Conservation (phyloP, 2,113 vertebrate species). For the Malurus alboscapulatus region DNA sequence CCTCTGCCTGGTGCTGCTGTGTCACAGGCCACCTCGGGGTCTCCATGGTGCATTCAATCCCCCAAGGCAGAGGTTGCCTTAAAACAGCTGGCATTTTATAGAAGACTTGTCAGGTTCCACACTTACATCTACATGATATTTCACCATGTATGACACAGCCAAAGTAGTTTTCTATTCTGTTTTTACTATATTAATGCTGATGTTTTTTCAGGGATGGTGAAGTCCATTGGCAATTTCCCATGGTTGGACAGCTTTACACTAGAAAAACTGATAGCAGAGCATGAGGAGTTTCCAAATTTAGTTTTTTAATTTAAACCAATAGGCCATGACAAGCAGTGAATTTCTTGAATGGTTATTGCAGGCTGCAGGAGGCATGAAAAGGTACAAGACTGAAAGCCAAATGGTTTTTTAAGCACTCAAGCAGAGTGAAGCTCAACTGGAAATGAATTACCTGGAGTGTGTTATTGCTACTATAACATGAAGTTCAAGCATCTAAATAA, state of each 20-base stretch:
- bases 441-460: background rate
- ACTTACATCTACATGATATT: background rate
- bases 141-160: background rate
- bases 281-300: constrained; percentile 23
- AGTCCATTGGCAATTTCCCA: background rate
- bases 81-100: background rate
- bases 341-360: constrained; percentile 6
- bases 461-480: background rate
- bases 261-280: constrained; percentile 8
- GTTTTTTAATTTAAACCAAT: constrained; percentile 38
- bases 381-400: constrained; percentile 24
- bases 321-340: background rate
- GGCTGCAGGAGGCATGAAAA: background rate
- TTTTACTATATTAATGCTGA: background rate
- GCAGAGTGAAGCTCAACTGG: background rate
- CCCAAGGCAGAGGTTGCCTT: background rate
- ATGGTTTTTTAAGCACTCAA: constrained; percentile 24
- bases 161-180: background rate
- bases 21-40: background rate
- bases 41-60: background rate
- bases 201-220: background rate
- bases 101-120: background rate
- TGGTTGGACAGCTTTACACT: background rate
- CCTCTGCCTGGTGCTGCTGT: background rate
- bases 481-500: background rate